A percentile compares a stretch with the other conserved stretches of the same genome.
Conservation (phyloP, 2,888 invertebrate genomes). For the Epirrhoe tristata region DNA sequence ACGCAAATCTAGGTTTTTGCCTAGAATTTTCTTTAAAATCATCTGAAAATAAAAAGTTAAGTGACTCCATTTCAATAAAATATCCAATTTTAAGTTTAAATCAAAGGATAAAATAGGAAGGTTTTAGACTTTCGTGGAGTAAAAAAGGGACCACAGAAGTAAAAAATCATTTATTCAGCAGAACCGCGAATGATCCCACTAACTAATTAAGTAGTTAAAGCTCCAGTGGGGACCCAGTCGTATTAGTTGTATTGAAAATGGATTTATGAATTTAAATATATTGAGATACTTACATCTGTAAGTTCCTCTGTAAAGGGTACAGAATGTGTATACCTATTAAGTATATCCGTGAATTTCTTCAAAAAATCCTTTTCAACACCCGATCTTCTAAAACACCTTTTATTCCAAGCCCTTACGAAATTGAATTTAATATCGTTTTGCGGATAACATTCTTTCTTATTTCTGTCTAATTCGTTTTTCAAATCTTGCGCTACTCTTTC, state of each 20-base stretch:
- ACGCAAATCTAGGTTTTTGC: conserved; percentile 46
- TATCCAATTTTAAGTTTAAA: too few species aligned
- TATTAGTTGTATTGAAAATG: too few species aligned
- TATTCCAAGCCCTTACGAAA: background rate
- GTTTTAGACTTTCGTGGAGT: too few species aligned
- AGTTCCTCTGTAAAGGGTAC: conserved; percentile 59
- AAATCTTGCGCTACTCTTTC: conserved; percentile 36
- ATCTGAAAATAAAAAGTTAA: conserved; percentile 48
- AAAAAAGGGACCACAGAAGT: too few species aligned
- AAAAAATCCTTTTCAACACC: conserved; percentile 44
- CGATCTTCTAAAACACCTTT: background rate
- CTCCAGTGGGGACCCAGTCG: too few species aligned
- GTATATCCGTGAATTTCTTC: conserved; percentile 51
- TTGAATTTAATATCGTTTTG: conserved; percentile 9
- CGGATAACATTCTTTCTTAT: conserved; percentile 5
- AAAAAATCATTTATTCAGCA: too few species aligned
- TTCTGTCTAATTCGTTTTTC: conserved; percentile 19
- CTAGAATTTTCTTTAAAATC: conserved; percentile 56
- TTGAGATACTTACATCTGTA: conserved; percentile 51
- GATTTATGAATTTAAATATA: too few species aligned
- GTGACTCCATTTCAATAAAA: too few species aligned
- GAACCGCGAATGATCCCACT: too few species aligned
- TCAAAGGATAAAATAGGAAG: too few species aligned
- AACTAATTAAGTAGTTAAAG: too few species aligned
- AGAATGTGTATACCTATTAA: conserved; percentile 54